Conservation (phyloP, 1,140 invertebrate species). For the Cyclargus thomasi region DNA sequence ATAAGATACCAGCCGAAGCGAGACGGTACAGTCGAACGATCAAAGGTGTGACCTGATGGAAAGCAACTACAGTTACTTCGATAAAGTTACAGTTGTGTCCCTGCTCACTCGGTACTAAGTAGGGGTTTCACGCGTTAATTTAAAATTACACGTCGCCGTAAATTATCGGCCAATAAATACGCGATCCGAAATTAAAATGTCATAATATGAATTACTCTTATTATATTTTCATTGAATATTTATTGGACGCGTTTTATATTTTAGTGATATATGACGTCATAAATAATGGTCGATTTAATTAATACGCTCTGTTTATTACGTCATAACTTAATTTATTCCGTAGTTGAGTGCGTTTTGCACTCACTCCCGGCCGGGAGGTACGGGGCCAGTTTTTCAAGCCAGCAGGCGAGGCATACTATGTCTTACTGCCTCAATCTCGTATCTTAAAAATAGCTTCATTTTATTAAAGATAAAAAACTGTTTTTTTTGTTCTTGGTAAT, state of each 20-base stretch:
- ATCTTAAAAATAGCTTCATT: no score
- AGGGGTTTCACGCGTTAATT: neutral
- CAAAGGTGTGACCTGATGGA: no score
- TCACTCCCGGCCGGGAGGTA: no score
- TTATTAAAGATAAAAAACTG: no score
- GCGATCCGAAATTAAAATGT: conserved; percentile 31
- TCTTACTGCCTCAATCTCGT: no score
- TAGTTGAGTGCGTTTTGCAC: conserved; percentile 5
- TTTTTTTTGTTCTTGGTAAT: no score
- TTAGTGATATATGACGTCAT: conserved; percentile 30
- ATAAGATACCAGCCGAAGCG: no score
- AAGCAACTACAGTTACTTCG: no score
- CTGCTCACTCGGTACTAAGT: neutral
- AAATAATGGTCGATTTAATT: conserved; percentile 31
- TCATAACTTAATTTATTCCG: conserved; percentile 4
- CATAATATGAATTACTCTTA: conserved; percentile 31
- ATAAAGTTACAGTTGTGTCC: neutral
- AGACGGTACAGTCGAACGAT: no score
- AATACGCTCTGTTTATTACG: conserved; percentile 26
- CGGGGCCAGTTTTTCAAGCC: no score
- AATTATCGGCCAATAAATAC: conserved; percentile 28
- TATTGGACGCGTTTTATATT: conserved; percentile 29
- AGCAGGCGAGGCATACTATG: no score
- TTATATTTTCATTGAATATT: conserved; percentile 35
- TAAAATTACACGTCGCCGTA: conserved; percentile 15